phyloP scores from a whole-genome alignment of 1,140 invertebrate species.

The Cydia splendana region DNA sequence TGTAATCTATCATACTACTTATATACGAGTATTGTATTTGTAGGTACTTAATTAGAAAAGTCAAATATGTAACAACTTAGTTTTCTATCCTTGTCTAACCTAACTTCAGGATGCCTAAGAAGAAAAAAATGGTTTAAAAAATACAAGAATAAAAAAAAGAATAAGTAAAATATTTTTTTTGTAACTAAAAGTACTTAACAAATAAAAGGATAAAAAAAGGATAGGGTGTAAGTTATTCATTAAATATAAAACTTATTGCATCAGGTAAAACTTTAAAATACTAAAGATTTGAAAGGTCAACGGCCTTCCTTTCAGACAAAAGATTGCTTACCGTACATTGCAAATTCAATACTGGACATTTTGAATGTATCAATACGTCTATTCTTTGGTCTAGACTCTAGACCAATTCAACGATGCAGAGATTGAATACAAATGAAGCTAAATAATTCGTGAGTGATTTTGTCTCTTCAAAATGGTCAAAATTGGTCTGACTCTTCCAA shows the following conservation, averaged over 20 bases:
- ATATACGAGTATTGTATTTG: too few species aligned
- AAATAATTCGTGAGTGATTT: not conserved
- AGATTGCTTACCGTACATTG: not conserved
- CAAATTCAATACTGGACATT: not conserved
- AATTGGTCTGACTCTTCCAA: not conserved
- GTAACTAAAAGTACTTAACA: too few species aligned
- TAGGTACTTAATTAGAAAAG: too few species aligned
- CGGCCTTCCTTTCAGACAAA: not conserved
- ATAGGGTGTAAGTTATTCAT: too few species aligned
- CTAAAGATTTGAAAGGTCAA: not conserved
- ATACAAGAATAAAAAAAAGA: too few species aligned
- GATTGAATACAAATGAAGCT: constrained; percentile 8
- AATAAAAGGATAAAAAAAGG: too few species aligned
- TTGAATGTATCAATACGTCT: constrained; percentile 11
- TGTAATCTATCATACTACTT: too few species aligned
- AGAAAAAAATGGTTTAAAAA: too few species aligned
- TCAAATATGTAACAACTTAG: too few species aligned
- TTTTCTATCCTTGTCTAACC: too few species aligned
- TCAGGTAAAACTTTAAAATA: not conserved
- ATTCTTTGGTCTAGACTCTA: constrained; percentile 12
- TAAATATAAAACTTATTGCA: not conserved
- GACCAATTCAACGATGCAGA: not conserved
- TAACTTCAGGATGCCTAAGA: too few species aligned
- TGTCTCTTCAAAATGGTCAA: not conserved
- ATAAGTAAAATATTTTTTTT: too few species aligned